Base-by-base conservation (phyloP, 2,888 invertebrate species). In the Melolontha melolontha region DNA sequence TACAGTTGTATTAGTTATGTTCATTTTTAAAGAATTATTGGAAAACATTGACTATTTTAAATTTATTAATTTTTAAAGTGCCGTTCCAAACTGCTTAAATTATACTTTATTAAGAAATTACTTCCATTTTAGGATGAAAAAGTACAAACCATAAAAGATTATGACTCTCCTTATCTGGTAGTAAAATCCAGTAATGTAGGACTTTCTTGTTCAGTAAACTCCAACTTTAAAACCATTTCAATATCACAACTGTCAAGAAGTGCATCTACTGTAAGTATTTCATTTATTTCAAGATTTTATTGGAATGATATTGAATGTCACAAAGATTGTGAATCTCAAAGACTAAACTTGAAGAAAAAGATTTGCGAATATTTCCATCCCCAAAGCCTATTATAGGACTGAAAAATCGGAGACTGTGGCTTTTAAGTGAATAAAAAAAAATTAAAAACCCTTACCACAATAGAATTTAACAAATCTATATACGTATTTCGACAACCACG, bases 151-250 rank as follows among this genome's bases (percentile, higher is more conserved):
- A 87, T 87, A 64, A 84, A 86, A 72, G 84, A 84, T 34, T 85
- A 87, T 0, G 85, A 86, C 22, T 89, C 89, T 0, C 90, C 90
- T 0, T 89, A 90, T 74, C 78, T 89, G 17, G 84, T 81, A 67
- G 81, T 89, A 10, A 87, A 87, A 74, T 85, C 87, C 7, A 87
- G 87, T 74, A 86, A 82, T 67, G 76, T 87, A 0, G 86, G 87
- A 0, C 74, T 88, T 44, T 49, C 66, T 2, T 57, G 64, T 59
- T 42, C 67, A 39, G 44, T 69, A 12, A 69, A 66, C 34, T 51
- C 73, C 12, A 65, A 59, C 10, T 59, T 70, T 52, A 55, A 67
- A 52, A 70, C 66, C 22, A 29, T 40, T 22, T 27, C 22, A 41
- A 6, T 39, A 50, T 39, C 64, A 59, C 34, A 57, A 14, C 11